These are phyloP conservation scores for Cephalopachus bancanus DNA, from an alignment of 2,797 vertebrate species.

Conservation along the genomic window DNA sequence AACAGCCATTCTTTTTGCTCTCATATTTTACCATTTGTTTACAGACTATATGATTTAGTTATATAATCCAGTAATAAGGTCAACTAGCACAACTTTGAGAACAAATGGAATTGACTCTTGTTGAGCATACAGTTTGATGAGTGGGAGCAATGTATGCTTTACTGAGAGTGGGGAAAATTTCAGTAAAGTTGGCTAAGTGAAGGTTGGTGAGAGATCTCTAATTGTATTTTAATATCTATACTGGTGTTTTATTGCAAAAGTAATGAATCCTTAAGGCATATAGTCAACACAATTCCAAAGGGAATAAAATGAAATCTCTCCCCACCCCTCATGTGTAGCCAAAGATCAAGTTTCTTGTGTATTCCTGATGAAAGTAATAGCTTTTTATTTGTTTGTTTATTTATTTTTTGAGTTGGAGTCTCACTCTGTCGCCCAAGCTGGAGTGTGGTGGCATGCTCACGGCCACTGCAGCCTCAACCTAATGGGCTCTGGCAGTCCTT, in stretches of 20 bases:
- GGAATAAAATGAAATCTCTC: slow-evolving; percentile 7
- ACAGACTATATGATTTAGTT: background rate
- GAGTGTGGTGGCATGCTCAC: too few species aligned
- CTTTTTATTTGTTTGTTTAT: background rate
- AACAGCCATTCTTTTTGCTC: background rate
- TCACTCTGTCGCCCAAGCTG: too few species aligned
- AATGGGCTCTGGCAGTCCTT: too few species aligned
- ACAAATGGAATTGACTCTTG: background rate
- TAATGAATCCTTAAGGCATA: background rate
- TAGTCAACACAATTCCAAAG: background rate
- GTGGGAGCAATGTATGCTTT: background rate
- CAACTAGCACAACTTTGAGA: background rate
- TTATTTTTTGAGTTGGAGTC: too few species aligned
- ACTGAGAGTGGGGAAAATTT: background rate
- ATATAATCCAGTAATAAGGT: background rate
- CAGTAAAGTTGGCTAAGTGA: background rate
- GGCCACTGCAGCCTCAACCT: too few species aligned
- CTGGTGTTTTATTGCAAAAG: slow-evolving; percentile 21
- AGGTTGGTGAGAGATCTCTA: background rate
- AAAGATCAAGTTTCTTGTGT: background rate
- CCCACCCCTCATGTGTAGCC: background rate
- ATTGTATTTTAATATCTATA: background rate
- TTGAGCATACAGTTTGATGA: background rate
- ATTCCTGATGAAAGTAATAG: slow-evolving; percentile 25
- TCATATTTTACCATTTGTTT: slow-evolving; percentile 34